phyloP scores from a whole-genome alignment of 1,140 invertebrate genomes.

The Cephus cinctus region DNA sequence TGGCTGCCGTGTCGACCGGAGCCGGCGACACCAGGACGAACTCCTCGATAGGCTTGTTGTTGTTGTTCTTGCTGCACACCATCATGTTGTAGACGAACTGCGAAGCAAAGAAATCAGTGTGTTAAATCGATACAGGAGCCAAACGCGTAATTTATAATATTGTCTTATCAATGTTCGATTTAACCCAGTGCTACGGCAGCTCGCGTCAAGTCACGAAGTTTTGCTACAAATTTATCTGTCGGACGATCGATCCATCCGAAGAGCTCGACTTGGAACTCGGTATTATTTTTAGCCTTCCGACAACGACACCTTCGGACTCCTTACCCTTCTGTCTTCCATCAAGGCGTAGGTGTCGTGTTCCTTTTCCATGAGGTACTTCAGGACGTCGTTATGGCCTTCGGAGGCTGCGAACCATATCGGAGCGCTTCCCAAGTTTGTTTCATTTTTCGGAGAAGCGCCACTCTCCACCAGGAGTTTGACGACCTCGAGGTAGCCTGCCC shows the following conservation, averaged over 20 bases:
- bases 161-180: too few relatives aligned
- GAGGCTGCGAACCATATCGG: constrained; percentile 97
- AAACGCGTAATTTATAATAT: too few relatives aligned
- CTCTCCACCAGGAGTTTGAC: constrained; percentile 94
- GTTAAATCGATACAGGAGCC: too few relatives aligned
- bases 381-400: constrained; percentile 92
- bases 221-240: constrained; percentile 28
- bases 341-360: constrained; percentile 95
- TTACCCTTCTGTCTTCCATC: constrained; percentile 92
- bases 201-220: constrained; percentile 37
- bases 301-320: too few relatives aligned
- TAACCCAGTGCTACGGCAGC: too few relatives aligned
- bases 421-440: constrained; percentile 90
- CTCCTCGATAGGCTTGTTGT: constrained; percentile 95
- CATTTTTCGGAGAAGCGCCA: constrained; percentile 89
- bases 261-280: not conserved
- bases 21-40: constrained; percentile 96
- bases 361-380: constrained; percentile 95
- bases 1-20: constrained; percentile 96
- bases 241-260: constrained; percentile 14
- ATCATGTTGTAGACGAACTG: constrained; percentile 98
- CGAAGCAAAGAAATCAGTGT: constrained; percentile 39
- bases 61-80: constrained; percentile 95
- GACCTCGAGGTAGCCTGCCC: constrained; percentile 92
- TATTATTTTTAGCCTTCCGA: too few relatives aligned